Percentiles rank a stretch among this genome's conserved stretches.
phyloP scores from a whole-genome alignment of 2,797 vertebrate genomes.

The Rhodeus uyekii region DNA sequence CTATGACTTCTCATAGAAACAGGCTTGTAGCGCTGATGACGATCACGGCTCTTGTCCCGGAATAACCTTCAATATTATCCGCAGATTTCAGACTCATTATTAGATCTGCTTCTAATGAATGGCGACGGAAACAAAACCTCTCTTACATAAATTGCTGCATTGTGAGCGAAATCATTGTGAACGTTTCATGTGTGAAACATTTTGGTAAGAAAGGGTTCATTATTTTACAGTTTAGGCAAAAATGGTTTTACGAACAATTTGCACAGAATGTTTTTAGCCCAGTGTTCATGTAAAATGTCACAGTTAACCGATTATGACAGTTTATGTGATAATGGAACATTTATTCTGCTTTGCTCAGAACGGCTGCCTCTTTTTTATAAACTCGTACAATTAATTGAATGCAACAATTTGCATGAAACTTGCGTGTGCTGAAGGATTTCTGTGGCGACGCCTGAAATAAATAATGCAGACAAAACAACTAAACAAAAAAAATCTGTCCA shows the following conservation, averaged over 20 bases:
- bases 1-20: constrained; percentile 38
- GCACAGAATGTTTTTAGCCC: neutral
- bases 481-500: too few species aligned
- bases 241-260: neutral
- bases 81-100: neutral
- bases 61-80: constrained; percentile 19
- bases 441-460: neutral
- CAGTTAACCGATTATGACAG: neutral
- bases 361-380: too few species aligned
- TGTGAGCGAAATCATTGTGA: neutral
- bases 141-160: too few species aligned
- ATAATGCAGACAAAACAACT: neutral
- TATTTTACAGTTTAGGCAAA: neutral
- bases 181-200: neutral
- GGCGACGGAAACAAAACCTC: neutral
- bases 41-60: neutral
- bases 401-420: neutral
- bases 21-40: neutral
- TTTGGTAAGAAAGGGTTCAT: neutral
- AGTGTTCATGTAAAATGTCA: neutral
- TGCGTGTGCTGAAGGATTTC: neutral
- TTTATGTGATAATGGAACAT: neutral
- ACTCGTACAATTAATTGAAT: neutral
- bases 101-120: neutral
- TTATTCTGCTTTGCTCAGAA: neutral